Evolutionary conservation across 2,113 vertebrate genomes (phyloP).

Genomic region (Noctilio leporinus): DNA sequence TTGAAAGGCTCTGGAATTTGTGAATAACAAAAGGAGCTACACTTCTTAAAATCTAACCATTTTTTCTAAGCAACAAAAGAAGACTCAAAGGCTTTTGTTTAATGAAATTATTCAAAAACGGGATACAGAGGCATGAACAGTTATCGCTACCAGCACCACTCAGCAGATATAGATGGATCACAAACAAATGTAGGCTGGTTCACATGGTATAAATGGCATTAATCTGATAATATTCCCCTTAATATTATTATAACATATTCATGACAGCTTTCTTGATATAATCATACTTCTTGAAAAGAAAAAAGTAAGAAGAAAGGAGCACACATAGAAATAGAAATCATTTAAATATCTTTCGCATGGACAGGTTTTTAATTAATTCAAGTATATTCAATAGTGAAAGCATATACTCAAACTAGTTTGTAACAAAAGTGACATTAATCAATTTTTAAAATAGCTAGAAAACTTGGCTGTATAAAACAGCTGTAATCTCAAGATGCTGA

Average conservation of each 20-base stretch:
- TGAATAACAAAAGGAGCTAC: conserved; percentile 79
- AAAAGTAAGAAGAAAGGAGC: not conserved
- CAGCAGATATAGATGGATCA: conserved; percentile 69
- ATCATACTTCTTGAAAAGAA: not conserved
- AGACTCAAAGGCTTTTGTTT: conserved; percentile 80
- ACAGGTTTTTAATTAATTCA: not conserved
- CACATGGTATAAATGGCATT: conserved; percentile 70
- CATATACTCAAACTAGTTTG: not conserved
- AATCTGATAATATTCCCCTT: conserved; percentile 65
- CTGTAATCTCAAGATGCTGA: not conserved
- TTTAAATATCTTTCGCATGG: not conserved
- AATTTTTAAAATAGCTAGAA: not conserved
- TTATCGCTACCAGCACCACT: conserved; percentile 75
- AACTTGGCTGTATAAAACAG: not conserved
- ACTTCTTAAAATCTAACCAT: conserved; percentile 79
- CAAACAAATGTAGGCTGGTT: conserved; percentile 66
- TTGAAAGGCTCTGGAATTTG: conserved; percentile 81
- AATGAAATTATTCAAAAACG: conserved; percentile 81
- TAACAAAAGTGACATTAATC: not conserved
- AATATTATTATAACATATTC: conserved; percentile 57
- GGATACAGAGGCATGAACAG: conserved; percentile 78
- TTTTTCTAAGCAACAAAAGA: conserved; percentile 81
- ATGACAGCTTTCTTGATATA: conserved; percentile 61
- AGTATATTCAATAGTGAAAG: conserved; percentile 13
- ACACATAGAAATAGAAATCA: not conserved